Percentiles rank a stretch among this genome's conserved stretches.
Evolutionary conservation across 2,113 vertebrate genomes (phyloP).

Genomic region (Laterallus jamaicensis): DNA sequence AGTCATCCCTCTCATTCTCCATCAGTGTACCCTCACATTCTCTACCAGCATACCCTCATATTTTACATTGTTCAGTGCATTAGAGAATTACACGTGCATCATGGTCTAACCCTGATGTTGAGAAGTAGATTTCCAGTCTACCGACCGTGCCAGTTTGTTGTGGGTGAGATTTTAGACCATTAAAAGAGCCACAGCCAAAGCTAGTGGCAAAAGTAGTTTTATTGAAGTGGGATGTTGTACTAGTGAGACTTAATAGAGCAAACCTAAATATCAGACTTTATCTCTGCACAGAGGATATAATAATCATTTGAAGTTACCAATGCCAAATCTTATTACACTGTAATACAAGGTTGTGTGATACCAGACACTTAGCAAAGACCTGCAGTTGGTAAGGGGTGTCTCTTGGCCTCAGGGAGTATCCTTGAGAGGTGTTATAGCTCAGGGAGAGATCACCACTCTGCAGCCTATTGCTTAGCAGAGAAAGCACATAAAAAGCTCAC

Average conservation of each 20-base stretch:
- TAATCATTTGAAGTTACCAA: neutral
- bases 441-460: neutral
- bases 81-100: neutral
- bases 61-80: neutral
- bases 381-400: neutral
- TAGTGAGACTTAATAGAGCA: neutral
- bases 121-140: neutral
- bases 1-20: neutral
- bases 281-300: neutral
- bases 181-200: neutral
- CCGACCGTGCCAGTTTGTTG: neutral
- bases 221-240: neutral
- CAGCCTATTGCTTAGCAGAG: neutral
- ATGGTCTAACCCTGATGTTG: neutral
- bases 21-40: neutral
- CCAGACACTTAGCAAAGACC: neutral
- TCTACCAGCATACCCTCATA: neutral
- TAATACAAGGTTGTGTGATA: neutral
- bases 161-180: rapidly evolving
- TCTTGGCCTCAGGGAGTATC: neutral
- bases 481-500: neutral
- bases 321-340: neutral
- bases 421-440: neutral
- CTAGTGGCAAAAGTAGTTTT: neutral
- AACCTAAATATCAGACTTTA: too few species aligned